phyloP scores from a whole-genome alignment of 2,888 invertebrate species.

The Prenolepis imparis region DNA sequence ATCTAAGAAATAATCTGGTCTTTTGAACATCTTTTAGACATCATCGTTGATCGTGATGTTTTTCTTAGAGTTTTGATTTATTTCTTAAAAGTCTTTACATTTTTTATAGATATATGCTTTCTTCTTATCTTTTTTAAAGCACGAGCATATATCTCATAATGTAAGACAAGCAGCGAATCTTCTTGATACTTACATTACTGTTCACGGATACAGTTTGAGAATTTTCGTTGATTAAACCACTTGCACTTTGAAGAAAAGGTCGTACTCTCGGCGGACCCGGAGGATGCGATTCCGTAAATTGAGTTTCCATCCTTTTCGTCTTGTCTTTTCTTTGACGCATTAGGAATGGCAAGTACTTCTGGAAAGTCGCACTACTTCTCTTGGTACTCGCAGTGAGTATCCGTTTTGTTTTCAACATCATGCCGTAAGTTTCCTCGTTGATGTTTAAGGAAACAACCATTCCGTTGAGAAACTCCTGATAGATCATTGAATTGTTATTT shows the following conservation, averaged over 20 bases:
- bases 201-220: background rate
- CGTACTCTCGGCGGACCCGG: slow-evolving; percentile 19
- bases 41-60: background rate
- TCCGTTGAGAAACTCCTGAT: background rate
- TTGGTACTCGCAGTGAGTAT: slow-evolving; percentile 28
- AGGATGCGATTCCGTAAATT: background rate
- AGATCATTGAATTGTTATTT: background rate
- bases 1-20: background rate
- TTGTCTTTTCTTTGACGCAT: slow-evolving; percentile 34
- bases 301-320: background rate
- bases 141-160: background rate
- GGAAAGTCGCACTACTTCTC: background rate
- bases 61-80: background rate
- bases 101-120: background rate
- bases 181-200: slow-evolving; percentile 45
- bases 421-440: slow-evolving; percentile 4
- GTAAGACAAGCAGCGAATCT: background rate
- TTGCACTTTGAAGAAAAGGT: slow-evolving; percentile 20
- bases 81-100: background rate
- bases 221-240: background rate
- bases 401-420: slow-evolving; percentile 55
- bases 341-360: slow-evolving; percentile 53
- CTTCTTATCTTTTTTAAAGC: background rate
- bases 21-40: background rate
- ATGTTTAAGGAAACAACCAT: slow-evolving; percentile 15